Percentiles rank a stretch among this genome's conserved stretches.
Conservation (phyloP, 2,797 vertebrate species). For the Miichthys miiuy region DNA sequence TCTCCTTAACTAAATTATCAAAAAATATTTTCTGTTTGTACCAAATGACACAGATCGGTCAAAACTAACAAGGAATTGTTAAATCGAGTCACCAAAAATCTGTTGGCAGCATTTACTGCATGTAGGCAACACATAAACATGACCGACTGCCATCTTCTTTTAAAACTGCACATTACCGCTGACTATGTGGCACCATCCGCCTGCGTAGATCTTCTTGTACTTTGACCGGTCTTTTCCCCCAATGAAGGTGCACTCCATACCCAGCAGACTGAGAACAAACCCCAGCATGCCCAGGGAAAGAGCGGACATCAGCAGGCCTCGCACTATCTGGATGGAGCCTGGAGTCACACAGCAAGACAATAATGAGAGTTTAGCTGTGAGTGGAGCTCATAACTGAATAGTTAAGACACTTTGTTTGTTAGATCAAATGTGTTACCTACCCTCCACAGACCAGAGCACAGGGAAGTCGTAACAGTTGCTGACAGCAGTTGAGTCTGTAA, state of each 20-base stretch:
- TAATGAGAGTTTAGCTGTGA: background rate
- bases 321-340: conserved; percentile 86
- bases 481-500: conserved; percentile 92
- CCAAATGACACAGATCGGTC: background rate
- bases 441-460: conserved; percentile 92
- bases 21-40: background rate
- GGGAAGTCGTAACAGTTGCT: conserved; percentile 95
- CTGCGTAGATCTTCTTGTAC: conserved; percentile 77
- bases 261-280: conserved; percentile 84
- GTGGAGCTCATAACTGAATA: background rate
- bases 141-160: background rate
- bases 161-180: conserved; percentile 73
- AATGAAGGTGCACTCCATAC: conserved; percentile 89
- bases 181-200: conserved; percentile 81
- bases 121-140: background rate
- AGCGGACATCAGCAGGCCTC: conserved; percentile 84
- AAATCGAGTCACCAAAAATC: background rate
- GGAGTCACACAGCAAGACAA: conserved; percentile 25
- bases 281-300: conserved; percentile 85
- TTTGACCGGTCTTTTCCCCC: conserved; percentile 86
- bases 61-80: background rate
- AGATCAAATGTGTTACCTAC: conserved; percentile 74
- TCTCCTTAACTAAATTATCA: background rate
- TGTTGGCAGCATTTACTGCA: background rate
- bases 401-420: background rate